Evolutionary conservation across 2,888 invertebrate species (phyloP), one percentile per base, ranked within the genome.

Genomic region (Lacanobia wlatinum): DNA sequence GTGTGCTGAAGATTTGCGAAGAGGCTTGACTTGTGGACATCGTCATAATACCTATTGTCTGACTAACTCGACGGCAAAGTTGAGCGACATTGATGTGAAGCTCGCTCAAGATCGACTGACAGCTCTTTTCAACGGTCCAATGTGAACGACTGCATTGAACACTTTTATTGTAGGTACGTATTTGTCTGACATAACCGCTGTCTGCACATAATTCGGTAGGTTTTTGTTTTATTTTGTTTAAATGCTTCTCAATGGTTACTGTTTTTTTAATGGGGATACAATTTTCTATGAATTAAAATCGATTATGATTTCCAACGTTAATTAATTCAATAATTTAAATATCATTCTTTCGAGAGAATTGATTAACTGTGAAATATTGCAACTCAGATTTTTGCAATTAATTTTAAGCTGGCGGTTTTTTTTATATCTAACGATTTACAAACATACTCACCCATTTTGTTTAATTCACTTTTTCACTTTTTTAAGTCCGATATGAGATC

Each of bases 391-490:
- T 34, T 28, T 56, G 43, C 34, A 48, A 21, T 46, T 48, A 28
- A 60, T 53, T 63, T 59, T 21, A 50, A 48, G 3, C 10, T 9
- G n/a, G 5, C 16, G 0, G 50, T 34, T 4, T 50, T 61, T 64
- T 18, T 16, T 4, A 2, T 18, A 48, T 21, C 23, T 9, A n/a
- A 12, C 0, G 48, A 18, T 56, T 46, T 34, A 61, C n/a, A 21
- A 69, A 67, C 52, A 70, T 63, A 69, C 96, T 94, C 73, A 96
- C 96, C 96, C 96, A 96, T 96, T 91, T 91, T 92, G 87, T 80
- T 80, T 88, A 87, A 89, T 91, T 90, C 94, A 95, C 95, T 94
- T 86, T 88, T 78, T 77, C 79, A 93, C 95, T 91, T 89, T 87
- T 85, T 83, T 82, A 89, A 88, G 93, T 94, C 92, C 92, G 82